Evolutionary conservation across 2,113 vertebrate genomes (phyloP), one percentile per base, ranked within the genome.

Genomic region (Crotophaga sulcirostris): DNA sequence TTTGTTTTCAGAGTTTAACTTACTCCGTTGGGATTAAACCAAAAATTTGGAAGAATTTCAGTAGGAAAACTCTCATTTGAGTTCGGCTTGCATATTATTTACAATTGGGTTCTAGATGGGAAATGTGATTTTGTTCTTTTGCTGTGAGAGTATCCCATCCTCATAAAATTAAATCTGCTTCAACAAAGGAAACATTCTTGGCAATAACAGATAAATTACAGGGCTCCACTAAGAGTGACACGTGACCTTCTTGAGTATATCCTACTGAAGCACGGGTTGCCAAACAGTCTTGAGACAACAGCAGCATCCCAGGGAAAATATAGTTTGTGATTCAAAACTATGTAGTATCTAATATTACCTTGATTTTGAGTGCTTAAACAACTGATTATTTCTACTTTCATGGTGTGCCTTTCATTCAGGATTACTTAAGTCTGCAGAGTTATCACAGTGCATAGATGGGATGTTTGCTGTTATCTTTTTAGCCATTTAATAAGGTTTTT

Each of bases 401-500:
- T 1, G 1, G 16, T 23, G 11, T 0, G 26, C 42, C 44, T 58
- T 40, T 34, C 18, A 13, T 28, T 26, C 33, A 17, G 23, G 11
- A 5, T 51, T 16, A 13, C 36, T 51, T 21, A 18, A 3, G 20
- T 16, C 55, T 47, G 38, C 29, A 29, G 47, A 54, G 26, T 10
- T n/a, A 8, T 33, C 18, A 18, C 18, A 3, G 34, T 14, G 52
- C 15, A 3, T 3, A 16, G 36, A 33, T 54, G 69, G 54, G 36
- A 38, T 25, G 23, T 8, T 8, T 2, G 8, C 16, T 9, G 6
- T 34, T 6, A 31, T 1, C 1, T 28, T 44, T 34, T 51, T 36
- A 67, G 17, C 26, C 11, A 7, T 33, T 0, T 0, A 44, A 14
- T 7, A 15, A 18, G 17, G 17, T 14, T 26, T 72, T 51, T 18